Conservation (phyloP, 1,140 invertebrate species). For the Caerostris darwini region DNA sequence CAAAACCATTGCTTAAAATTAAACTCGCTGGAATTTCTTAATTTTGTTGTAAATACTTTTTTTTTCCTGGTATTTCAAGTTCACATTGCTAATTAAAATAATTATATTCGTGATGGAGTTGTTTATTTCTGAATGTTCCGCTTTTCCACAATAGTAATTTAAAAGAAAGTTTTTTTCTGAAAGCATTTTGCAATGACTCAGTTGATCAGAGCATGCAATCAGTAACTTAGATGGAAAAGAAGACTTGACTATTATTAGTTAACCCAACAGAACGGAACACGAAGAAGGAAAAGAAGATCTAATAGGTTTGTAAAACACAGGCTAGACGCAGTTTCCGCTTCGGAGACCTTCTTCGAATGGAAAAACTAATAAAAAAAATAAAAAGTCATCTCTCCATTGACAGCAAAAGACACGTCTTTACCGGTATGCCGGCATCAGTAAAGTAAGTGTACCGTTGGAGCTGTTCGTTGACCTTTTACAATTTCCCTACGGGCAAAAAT, state of each 20-base stretch:
- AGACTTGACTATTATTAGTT: conserved; percentile 49
- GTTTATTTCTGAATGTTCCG: not conserved
- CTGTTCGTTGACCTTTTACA: conserved; percentile 59
- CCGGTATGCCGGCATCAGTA: not conserved
- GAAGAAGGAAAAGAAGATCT: not conserved
- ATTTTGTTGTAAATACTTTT: too few species aligned
- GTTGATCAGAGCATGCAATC: not conserved
- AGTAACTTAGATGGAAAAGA: not conserved
- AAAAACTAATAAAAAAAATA: conserved; percentile 23
- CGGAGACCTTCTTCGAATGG: not conserved
- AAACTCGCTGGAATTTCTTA: too few species aligned
- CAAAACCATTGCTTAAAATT: too few species aligned
- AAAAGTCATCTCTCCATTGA: not conserved
- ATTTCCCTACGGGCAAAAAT: conserved; percentile 39
- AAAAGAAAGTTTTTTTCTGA: conserved; percentile 9
- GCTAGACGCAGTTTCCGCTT: conserved; percentile 35
- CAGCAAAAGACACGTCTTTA: conserved; percentile 20
- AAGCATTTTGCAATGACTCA: not conserved
- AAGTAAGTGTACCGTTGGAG: conserved; percentile 27
- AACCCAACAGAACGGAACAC: conserved; percentile 33
- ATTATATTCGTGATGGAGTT: not conserved
- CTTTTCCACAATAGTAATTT: not conserved
- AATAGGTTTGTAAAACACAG: conserved; percentile 33
- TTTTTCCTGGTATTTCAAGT: not conserved
- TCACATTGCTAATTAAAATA: not conserved